Percentiles rank a stretch among this genome's conserved stretches.
These are phyloP conservation scores for Tipula vernalis DNA, from an alignment of 2,888 invertebrate genomes.

Conservation along the genomic window DNA sequence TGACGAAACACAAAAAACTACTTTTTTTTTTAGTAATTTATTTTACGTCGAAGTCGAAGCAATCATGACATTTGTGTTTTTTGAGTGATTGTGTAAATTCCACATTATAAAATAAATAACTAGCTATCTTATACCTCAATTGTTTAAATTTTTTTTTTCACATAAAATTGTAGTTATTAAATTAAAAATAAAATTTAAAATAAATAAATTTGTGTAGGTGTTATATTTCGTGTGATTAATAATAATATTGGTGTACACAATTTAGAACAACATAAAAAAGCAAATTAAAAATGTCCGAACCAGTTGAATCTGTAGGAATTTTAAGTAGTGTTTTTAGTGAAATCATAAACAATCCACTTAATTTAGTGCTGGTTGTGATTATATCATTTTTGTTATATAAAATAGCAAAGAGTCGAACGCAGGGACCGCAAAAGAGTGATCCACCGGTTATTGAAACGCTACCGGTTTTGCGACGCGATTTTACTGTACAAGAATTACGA, in stretches of 20 bases:
- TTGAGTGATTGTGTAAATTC: background rate
- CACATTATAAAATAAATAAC: background rate
- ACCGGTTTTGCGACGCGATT: slow-evolving; percentile 78
- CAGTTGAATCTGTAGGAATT: slow-evolving; percentile 23
- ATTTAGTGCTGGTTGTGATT: slow-evolving; percentile 51
- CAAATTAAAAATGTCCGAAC: slow-evolving; percentile 5
- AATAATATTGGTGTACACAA: background rate
- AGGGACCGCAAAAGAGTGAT: slow-evolving; percentile 30
- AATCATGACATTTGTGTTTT: slow-evolving; percentile 9
- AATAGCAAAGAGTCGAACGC: slow-evolving; percentile 48
- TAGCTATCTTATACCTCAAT: background rate
- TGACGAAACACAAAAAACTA: background rate
- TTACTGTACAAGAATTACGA: slow-evolving; percentile 75
- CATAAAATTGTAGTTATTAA: background rate
- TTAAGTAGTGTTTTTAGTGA: slow-evolving; percentile 41
- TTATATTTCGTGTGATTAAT: background rate
- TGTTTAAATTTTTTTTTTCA: background rate
- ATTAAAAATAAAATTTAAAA: background rate
- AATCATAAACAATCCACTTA: slow-evolving; percentile 57
- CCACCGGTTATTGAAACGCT: slow-evolving; percentile 43
- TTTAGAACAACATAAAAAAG: background rate
- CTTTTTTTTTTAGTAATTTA: background rate
- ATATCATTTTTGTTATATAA: slow-evolving; percentile 63
- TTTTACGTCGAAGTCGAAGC: slow-evolving; percentile 9
- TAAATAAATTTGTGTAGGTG: background rate